These are phyloP conservation scores for Drosophila gunungcola DNA, from an alignment of 1,140 invertebrate species.

Conservation along the genomic window DNA sequence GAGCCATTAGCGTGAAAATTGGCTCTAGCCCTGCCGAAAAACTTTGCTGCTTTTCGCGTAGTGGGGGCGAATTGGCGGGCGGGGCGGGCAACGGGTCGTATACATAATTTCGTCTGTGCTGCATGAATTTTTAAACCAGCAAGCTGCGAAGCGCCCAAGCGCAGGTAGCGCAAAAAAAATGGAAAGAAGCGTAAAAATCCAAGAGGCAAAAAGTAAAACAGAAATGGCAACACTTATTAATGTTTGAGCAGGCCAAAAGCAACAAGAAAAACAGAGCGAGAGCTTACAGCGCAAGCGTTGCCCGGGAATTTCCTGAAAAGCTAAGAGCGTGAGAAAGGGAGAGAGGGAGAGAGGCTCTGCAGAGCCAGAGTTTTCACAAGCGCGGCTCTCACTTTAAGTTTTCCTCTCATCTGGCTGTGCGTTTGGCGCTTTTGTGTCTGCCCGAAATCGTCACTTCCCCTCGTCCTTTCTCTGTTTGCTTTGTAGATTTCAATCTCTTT, in stretches of 20 bases:
- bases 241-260: constrained; percentile 65
- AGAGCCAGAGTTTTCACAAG: constrained; percentile 6
- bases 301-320: constrained; percentile 78
- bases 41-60: too few species aligned
- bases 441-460: constrained; percentile 23
- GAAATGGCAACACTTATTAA: constrained; percentile 81
- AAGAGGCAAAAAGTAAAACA: constrained; percentile 48
- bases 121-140: constrained; percentile 76
- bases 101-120: constrained; percentile 78
- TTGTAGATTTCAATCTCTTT: constrained; percentile 71
- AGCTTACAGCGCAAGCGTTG: constrained; percentile 77
- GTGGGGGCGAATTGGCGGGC: background rate
- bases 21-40: constrained; percentile 54
- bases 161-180: constrained; percentile 56
- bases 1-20: constrained; percentile 76
- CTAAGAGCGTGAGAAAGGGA: constrained; percentile 16
- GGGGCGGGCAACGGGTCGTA: constrained; percentile 59
- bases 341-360: constrained; percentile 16
- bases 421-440: constrained; percentile 63
- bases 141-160: constrained; percentile 39
- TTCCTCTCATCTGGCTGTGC: constrained; percentile 54
- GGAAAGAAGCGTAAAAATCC: constrained; percentile 37
- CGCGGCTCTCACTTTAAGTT: background rate
- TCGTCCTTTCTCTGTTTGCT: constrained; percentile 56
- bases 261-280: constrained; percentile 44